A percentile compares a stretch with the other conserved stretches of the same genome.
Evolutionary conservation across 2,888 invertebrate genomes (phyloP).

Genomic region (Cacoxenus indagator): DNA sequence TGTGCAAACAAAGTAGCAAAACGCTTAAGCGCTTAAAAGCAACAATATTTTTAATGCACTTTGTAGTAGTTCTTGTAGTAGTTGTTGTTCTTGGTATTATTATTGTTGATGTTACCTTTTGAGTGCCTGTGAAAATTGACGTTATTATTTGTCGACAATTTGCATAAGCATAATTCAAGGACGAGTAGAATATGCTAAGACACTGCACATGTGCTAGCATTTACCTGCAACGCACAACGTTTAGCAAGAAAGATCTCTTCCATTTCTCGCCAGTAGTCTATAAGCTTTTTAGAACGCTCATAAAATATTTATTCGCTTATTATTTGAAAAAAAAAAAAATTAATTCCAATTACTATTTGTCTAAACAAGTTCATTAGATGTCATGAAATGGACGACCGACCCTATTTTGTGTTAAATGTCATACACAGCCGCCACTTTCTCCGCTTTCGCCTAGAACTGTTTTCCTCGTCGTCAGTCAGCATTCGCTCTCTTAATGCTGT

Average conservation of each 20-base stretch:
- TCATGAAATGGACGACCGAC: slow-evolving; percentile 1
- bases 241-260: neutral
- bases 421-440: neutral
- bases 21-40: slow-evolving; percentile 1
- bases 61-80: neutral
- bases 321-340: neutral
- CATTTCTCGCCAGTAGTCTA: slow-evolving; percentile 27
- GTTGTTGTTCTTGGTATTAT: neutral
- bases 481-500: neutral
- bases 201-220: neutral
- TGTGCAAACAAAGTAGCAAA: slow-evolving; percentile 4
- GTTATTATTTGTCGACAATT: neutral
- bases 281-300: slow-evolving; percentile 39
- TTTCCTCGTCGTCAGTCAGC: neutral
- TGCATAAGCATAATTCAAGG: neutral
- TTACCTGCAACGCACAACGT: neutral
- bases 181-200: neutral
- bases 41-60: slow-evolving; percentile 4
- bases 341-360: slow-evolving; percentile 9
- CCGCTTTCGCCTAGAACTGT: neutral
- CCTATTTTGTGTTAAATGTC: neutral
- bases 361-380: slow-evolving; percentile 35
- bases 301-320: slow-evolving; percentile 36
- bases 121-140: slow-evolving; percentile 6
- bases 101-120: neutral